These are phyloP conservation scores for Tethya wilhelma DNA, from an alignment of 37 sponge, comb jelly and placozoan species.

Conservation along the genomic window DNA sequence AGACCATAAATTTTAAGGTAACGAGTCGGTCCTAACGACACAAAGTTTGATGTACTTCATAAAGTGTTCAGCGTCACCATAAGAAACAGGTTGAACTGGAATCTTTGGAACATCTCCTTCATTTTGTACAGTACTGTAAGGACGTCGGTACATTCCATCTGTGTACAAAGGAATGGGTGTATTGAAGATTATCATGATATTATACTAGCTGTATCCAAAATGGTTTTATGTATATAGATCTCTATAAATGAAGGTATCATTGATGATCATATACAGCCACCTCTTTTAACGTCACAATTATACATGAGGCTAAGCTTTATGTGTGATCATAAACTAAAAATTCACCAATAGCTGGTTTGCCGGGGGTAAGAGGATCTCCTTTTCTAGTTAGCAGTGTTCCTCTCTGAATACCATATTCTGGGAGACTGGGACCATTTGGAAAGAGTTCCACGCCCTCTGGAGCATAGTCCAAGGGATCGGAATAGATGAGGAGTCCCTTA, in stretches of 20 bases:
- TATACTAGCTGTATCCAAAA: no score
- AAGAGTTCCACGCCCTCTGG: slow-evolving; percentile 55
- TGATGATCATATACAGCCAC: no score
- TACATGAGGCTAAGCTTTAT: no score
- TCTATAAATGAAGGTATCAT: no score
- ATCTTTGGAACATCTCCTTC: slow-evolving; percentile 55
- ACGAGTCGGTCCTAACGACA: no score
- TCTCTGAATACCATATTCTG: slow-evolving; percentile 80
- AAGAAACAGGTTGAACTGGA: slow-evolving; percentile 89
- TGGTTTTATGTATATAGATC: no score
- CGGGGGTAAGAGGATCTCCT: slow-evolving; percentile 84
- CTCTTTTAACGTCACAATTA: no score
- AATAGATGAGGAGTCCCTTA: slow-evolving; percentile 84
- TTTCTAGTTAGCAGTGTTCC: slow-evolving; percentile 55
- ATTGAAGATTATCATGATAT: no score
- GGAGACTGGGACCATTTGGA: slow-evolving; percentile 82
- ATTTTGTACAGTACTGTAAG: slow-evolving; percentile 43
- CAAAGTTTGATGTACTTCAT: no score
- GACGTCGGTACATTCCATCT: slow-evolving; percentile 64
- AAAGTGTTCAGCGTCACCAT: slow-evolving; percentile 76
- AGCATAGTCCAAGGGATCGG: slow-evolving; percentile 87
- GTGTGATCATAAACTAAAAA: no score
- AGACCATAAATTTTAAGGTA: no score
- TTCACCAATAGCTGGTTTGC: slow-evolving; percentile 57
- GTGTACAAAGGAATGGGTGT: no score